phyloP scores from a whole-genome alignment of 2,797 vertebrate genomes.

The Ibycter americanus region DNA sequence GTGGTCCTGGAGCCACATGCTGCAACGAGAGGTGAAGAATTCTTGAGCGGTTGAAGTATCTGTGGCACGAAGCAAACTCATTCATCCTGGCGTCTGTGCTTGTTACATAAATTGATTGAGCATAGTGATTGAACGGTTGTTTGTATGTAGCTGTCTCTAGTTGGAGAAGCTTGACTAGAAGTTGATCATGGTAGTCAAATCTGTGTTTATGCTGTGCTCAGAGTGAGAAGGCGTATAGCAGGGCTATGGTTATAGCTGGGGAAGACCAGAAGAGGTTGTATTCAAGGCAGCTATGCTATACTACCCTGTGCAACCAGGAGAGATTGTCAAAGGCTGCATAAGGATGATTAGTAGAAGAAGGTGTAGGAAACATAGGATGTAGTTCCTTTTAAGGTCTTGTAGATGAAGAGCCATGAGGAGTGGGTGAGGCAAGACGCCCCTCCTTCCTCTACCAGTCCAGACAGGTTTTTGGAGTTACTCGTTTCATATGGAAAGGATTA shows the following conservation, averaged over 20 bases:
- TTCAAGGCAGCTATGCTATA: neutral
- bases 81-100: neutral
- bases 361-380: neutral
- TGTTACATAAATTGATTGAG: rapidly evolving
- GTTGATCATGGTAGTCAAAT: rapidly evolving
- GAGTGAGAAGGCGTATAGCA: neutral
- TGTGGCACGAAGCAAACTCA: neutral
- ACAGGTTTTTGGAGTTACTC: neutral
- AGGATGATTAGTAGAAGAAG: neutral
- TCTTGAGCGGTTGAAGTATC: neutral
- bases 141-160: neutral
- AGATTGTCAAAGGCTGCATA: neutral
- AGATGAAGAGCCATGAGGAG: neutral
- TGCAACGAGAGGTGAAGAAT: neutral
- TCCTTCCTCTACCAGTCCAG: neutral
- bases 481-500: neutral
- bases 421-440: neutral
- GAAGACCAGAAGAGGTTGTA: neutral
- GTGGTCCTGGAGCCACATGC: neutral
- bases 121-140: neutral
- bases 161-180: neutral
- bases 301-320: neutral
- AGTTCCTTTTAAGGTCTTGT: neutral
- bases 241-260: neutral
- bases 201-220: neutral